phyloP scores from a whole-genome alignment of 2,113 vertebrate genomes.

The Xyrauchen texanus region DNA sequence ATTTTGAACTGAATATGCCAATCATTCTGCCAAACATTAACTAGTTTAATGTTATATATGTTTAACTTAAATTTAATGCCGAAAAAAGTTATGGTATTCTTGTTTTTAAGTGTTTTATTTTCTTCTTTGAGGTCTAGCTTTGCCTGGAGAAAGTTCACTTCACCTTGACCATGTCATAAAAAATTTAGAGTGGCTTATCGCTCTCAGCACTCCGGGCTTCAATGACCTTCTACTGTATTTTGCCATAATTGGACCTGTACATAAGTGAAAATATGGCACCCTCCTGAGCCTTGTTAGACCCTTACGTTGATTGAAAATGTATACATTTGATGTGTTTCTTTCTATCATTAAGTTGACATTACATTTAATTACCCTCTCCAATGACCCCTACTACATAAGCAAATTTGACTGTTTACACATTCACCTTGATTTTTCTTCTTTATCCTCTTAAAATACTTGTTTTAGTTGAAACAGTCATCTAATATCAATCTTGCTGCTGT shows the following conservation, averaged over 20 bases:
- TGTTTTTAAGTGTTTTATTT: too few species aligned
- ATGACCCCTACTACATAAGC: background rate
- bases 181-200: conserved; percentile 19
- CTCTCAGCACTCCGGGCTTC: conserved; percentile 19
- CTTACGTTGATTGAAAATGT: background rate
- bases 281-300: background rate
- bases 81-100: too few species aligned
- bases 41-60: too few species aligned
- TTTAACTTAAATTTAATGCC: too few species aligned
- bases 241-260: background rate
- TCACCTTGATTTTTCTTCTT: background rate
- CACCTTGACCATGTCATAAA: conserved; percentile 32
- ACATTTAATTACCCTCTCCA: background rate
- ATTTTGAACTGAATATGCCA: too few species aligned
- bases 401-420: background rate
- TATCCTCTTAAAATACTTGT: too few species aligned
- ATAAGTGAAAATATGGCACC: background rate
- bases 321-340: background rate
- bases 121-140: background rate
- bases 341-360: background rate
- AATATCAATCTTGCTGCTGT: background rate
- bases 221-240: conserved; percentile 14
- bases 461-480: background rate
- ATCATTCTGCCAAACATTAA: too few species aligned
- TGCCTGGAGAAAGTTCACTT: background rate